These are phyloP conservation scores for Porites rus DNA, from an alignment of 92 coral and sea anemone genomes.

Conservation along the genomic window DNA sequence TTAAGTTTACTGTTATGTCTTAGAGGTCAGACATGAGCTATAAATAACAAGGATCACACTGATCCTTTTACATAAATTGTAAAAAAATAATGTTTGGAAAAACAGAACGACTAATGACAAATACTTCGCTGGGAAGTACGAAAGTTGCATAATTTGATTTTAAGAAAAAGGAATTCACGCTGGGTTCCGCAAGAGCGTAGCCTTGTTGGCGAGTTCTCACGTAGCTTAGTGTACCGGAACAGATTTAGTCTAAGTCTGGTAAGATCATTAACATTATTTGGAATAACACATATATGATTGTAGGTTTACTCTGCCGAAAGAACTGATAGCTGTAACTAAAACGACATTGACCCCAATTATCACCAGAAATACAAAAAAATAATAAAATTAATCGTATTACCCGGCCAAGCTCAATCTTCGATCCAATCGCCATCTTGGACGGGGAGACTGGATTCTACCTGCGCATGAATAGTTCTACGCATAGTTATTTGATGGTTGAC, in stretches of 20 bases:
- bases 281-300: background rate
- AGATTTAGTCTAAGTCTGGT: background rate
- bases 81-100: too few species aligned
- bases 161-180: background rate
- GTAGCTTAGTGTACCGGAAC: background rate
- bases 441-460: constrained; percentile 29
- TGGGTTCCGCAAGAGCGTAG: background rate
- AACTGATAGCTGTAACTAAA: background rate
- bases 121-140: too few species aligned
- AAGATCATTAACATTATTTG: background rate
- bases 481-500: background rate
- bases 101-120: too few species aligned
- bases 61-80: too few species aligned
- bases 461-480: constrained; percentile 39
- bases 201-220: background rate
- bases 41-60: too few species aligned
- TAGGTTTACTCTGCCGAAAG: background rate
- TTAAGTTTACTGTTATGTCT: too few species aligned
- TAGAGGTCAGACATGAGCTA: too few species aligned
- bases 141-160: too few species aligned
- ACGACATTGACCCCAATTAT: background rate
- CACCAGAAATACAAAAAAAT: background rate
- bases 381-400: constrained; percentile 44
- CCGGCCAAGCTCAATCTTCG: constrained; percentile 97
- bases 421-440: constrained; percentile 93